These are phyloP conservation scores for Papilio demoleus DNA, from an alignment of 2,888 invertebrate genomes.

Conservation along the genomic window DNA sequence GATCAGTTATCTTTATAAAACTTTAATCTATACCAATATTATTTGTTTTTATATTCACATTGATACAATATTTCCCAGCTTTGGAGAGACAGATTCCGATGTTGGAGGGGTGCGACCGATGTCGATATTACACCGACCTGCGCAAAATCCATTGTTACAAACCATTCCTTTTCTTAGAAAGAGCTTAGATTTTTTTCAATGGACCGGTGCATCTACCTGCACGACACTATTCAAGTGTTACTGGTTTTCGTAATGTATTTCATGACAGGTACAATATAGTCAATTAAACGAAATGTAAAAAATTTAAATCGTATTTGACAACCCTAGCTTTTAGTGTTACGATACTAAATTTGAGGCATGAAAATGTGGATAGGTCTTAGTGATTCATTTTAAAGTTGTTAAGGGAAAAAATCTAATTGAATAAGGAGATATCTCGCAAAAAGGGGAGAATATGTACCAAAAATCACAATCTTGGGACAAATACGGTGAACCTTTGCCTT, in stretches of 20 bases:
- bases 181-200: constrained; percentile 37
- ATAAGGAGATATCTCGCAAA: too few species aligned
- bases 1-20: too few species aligned
- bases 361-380: too few species aligned
- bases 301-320: not conserved
- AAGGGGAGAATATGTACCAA: not conserved
- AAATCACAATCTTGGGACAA: not conserved
- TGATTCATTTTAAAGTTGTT: not conserved
- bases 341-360: too few species aligned
- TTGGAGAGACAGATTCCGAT: constrained; percentile 14
- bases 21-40: not conserved
- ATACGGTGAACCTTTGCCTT: constrained; percentile 11
- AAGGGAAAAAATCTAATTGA: not conserved
- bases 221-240: constrained; percentile 25
- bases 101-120: constrained; percentile 49
- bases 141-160: constrained; percentile 58
- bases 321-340: not conserved
- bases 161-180: constrained; percentile 34
- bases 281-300: not conserved
- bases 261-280: not conserved
- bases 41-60: not conserved
- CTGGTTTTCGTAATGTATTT: not conserved
- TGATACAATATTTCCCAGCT: constrained; percentile 17
- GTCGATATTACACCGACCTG: constrained; percentile 54
- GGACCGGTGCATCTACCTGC: constrained; percentile 38